Evolutionary conservation across 2,797 vertebrate species (phyloP), one percentile per base, ranked within the genome.

Genomic region (Sebastes baramenuke): DNA sequence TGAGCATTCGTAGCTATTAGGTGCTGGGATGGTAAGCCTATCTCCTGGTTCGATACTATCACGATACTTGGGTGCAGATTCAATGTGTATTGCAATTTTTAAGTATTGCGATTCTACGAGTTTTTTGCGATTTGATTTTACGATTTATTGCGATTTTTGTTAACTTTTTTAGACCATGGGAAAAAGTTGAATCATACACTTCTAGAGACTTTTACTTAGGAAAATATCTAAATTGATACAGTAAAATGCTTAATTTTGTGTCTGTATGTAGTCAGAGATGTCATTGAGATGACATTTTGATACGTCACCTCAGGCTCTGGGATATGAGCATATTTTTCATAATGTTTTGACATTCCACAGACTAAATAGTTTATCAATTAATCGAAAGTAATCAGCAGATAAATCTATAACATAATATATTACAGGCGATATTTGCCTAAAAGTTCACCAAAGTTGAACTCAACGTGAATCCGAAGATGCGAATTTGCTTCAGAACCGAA

Each of bases 1-100:
- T 54, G 52, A 54, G 1, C n/a, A 0, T 54, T 54, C 0, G 0
- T 54, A 4, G n/a, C 52, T 54, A 54, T 52, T 52, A 52, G 7
- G 18, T n/a, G 8, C 46, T n/a, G 18, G 42, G 42, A 49, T 20
- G 16, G 18, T 49, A 49, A 9, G 8, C 46, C 46, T 52, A 9
- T 54, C 1, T 22, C 52, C n/a, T 54, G 52, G 52, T n/a, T 54
- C 4, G 4, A 22, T 54, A 22, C n/a, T 2, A 11, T 54, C 52
- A 54, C 8, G 8, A 49, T 49, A 20, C 46, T 49, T 49, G 46
- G 0, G 46, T 49, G 18, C 7, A 18, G 16, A 49, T 49, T 54
- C 49, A 9, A n/a, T 54, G 1, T 54, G 49, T 22, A 54, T 22
- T 49, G 46, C 46, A 24, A 24, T 24, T 24, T 24, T 24, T 24